A percentile compares a stretch with the other conserved stretches of the same genome.
phyloP scores from a whole-genome alignment of 92 coral and sea anemone species.

The Umimayanthus kanabou region DNA sequence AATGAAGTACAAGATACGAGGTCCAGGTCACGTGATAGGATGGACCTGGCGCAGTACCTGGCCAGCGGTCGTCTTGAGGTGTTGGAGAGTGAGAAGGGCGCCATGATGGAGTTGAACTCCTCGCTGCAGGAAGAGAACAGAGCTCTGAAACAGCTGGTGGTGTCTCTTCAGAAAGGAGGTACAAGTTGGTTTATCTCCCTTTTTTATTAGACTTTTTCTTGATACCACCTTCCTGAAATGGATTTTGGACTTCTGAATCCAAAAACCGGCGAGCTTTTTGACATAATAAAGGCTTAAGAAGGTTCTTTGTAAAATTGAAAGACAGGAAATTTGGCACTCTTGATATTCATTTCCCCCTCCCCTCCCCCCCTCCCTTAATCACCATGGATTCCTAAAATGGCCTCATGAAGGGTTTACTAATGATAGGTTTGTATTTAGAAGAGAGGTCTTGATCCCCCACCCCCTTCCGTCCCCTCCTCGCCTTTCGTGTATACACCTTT shows the following conservation, averaged over 20 bases:
- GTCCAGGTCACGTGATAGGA: constrained; percentile 49
- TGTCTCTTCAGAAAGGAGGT: constrained; percentile 78
- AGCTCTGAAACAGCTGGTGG: constrained; percentile 82
- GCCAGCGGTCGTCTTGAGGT: constrained; percentile 61
- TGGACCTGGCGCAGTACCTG: constrained; percentile 51
- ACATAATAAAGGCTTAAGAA: neutral
- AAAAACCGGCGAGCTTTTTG: neutral
- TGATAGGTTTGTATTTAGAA: no score
- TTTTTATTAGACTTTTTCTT: neutral
- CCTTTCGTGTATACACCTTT: no score
- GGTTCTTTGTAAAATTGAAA: no score
- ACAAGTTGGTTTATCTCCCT: constrained; percentile 33
- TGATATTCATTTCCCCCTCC: neutral
- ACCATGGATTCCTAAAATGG: no score
- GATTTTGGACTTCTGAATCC: neutral
- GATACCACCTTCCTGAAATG: neutral
- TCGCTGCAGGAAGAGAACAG: constrained; percentile 87
- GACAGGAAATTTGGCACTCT: neutral
- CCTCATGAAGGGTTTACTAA: neutral
- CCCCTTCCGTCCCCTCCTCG: no score
- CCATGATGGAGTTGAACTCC: constrained; percentile 75
- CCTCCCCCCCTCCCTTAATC: neutral
- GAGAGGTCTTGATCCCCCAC: no score
- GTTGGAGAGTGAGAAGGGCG: constrained; percentile 79
- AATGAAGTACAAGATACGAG: constrained; percentile 18